A percentile compares a stretch with the other conserved stretches of the same genome.
These are phyloP conservation scores for Sebastes baramenuke DNA, from an alignment of 2,797 vertebrate species.

Conservation along the genomic window DNA sequence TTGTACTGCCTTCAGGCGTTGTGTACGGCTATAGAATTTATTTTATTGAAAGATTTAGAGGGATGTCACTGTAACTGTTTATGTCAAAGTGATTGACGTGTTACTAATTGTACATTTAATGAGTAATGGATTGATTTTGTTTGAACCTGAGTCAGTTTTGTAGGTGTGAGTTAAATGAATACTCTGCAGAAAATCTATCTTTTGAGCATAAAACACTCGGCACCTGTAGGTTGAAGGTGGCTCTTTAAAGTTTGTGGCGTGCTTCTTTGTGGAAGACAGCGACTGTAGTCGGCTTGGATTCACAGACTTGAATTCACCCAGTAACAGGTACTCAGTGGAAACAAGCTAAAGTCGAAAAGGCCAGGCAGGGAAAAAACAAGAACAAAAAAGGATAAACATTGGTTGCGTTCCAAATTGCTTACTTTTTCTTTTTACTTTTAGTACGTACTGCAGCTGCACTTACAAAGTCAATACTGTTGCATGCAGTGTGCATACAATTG, in stretches of 20 bases:
- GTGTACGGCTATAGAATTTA: not conserved
- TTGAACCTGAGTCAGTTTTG: not conserved
- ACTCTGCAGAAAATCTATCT: slow-evolving; percentile 20
- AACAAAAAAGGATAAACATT: not conserved
- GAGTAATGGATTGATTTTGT: not conserved
- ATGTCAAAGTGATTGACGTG: not conserved
- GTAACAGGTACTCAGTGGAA: not conserved
- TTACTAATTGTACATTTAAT: not conserved
- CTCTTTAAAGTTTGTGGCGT: not conserved
- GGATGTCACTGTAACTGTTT: not conserved
- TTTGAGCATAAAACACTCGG: not conserved
- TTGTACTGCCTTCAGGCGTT: not conserved
- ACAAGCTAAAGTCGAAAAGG: not conserved
- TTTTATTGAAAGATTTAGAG: not conserved
- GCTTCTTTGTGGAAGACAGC: not conserved
- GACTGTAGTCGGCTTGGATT: not conserved
- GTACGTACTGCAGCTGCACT: too few relatives aligned
- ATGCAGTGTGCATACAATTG: too few relatives aligned
- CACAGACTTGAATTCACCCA: not conserved
- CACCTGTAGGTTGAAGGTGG: not conserved
- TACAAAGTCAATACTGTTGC: too few relatives aligned
- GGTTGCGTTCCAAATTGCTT: too few relatives aligned
- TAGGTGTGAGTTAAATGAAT: slow-evolving; percentile 12
- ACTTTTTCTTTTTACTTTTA: too few relatives aligned
- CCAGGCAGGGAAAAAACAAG: not conserved